These are phyloP conservation scores for Nyctibius grandis DNA, from an alignment of 2,797 vertebrate species.

Conservation along the genomic window DNA sequence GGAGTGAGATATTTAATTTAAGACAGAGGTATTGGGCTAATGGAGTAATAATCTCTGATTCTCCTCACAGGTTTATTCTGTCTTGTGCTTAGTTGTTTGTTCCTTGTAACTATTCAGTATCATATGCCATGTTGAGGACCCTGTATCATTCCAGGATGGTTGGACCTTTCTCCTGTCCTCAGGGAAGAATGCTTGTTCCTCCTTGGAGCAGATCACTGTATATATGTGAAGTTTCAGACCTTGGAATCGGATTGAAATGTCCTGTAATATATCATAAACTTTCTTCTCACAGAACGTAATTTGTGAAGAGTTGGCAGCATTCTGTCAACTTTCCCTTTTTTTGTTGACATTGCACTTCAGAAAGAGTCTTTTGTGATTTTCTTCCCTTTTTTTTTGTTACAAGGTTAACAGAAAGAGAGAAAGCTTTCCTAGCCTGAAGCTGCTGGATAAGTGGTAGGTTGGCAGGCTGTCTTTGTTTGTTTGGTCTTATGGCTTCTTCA, in stretches of 20 bases:
- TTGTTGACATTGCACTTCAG: not conserved
- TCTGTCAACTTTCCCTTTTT: not conserved
- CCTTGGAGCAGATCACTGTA: not conserved
- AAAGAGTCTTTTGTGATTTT: not conserved
- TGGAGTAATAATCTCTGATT: not conserved
- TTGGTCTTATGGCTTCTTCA: constrained; percentile 4
- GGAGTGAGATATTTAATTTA: not conserved
- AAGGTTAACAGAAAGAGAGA: constrained; percentile 1
- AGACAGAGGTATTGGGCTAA: not conserved
- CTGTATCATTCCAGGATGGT: fast-evolving
- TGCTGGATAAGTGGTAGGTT: not conserved
- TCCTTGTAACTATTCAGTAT: not conserved
- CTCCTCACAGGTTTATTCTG: not conserved
- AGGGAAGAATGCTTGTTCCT: not conserved
- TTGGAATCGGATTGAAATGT: not conserved
- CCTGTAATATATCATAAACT: not conserved
- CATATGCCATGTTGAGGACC: not conserved
- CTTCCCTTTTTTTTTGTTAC: not conserved
- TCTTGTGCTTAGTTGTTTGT: not conserved
- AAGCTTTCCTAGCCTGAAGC: constrained; percentile 48
- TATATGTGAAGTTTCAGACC: not conserved
- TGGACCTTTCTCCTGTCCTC: not conserved
- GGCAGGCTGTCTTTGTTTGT: constrained; percentile 19
- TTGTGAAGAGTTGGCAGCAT: not conserved
- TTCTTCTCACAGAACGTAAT: not conserved